Conservation (phyloP, 1,140 invertebrate species). For the Akabosia matsudoensis region DNA sequence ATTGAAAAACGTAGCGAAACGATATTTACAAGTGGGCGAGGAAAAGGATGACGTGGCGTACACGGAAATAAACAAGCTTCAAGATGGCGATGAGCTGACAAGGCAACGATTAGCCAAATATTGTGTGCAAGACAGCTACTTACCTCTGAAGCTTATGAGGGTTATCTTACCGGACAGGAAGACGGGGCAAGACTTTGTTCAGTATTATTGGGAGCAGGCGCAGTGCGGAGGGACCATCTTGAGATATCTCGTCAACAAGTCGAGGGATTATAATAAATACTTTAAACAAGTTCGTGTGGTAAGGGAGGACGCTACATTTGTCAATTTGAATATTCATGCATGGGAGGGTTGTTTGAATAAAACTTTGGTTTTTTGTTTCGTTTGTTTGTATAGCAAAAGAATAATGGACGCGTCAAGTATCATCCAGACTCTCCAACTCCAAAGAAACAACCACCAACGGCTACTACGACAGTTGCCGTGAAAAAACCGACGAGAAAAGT, state of each 20-base stretch:
- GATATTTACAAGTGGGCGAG: conserved; percentile 27
- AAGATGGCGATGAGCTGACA: conserved; percentile 18
- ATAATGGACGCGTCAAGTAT: conserved; percentile 14
- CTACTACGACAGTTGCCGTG: no score
- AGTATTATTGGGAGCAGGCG: conserved; percentile 36
- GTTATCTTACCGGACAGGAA: background rate
- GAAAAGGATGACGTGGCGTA: conserved; percentile 34
- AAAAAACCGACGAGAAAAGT: no score
- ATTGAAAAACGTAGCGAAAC: conserved; percentile 28
- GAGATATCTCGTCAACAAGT: conserved; percentile 40
- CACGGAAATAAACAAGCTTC: conserved; percentile 36
- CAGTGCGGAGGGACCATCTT: conserved; percentile 24
- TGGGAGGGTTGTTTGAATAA: background rate
- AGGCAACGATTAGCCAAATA: conserved; percentile 35
- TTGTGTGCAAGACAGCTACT: conserved; percentile 40
- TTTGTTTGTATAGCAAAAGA: conserved; percentile 32
- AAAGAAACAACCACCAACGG: conserved; percentile 19
- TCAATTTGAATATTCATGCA: no score
- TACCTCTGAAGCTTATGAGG: conserved; percentile 28
- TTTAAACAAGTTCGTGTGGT: conserved; percentile 37
- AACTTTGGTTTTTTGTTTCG: no score
- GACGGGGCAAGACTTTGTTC: conserved; percentile 22
- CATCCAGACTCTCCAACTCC: conserved; percentile 28
- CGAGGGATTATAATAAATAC: conserved; percentile 38
- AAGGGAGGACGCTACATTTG: no score